phyloP scores from a whole-genome alignment of 2,888 invertebrate genomes.

The Ceramica pisi region DNA sequence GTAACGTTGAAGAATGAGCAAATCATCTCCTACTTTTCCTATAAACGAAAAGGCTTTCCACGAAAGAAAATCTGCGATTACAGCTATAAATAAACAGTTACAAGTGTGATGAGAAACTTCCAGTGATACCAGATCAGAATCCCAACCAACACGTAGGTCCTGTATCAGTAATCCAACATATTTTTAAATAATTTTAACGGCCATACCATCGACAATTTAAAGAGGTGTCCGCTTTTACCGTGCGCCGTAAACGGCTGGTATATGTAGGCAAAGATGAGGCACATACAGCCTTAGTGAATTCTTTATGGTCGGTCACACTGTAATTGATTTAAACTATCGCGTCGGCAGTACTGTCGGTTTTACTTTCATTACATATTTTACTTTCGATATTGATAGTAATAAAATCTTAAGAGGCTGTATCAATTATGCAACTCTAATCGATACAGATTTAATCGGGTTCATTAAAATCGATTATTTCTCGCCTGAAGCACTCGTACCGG shows the following conservation, averaged over 20 bases:
- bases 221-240: conserved; percentile 57
- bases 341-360: conserved; percentile 31
- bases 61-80: neutral
- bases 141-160: conserved; percentile 41
- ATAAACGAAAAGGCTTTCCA: neutral
- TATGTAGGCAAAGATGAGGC: conserved; percentile 50
- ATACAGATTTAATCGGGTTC: conserved; percentile 64
- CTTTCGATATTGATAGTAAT: conserved; percentile 50
- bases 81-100: neutral
- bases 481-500: conserved; percentile 60
- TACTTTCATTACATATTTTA: conserved; percentile 60
- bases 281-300: conserved; percentile 47
- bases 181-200: conserved; percentile 43
- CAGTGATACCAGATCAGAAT: conserved; percentile 16
- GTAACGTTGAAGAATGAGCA: neutral
- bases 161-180: conserved; percentile 43
- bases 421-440: conserved; percentile 56
- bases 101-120: conserved; percentile 28
- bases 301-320: conserved; percentile 45
- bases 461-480: conserved; percentile 66
- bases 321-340: conserved; percentile 61
- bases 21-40: no score
- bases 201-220: conserved; percentile 45
- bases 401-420: conserved; percentile 29
- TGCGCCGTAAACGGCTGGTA: conserved; percentile 46